Evolutionary conservation across 2,888 invertebrate genomes (phyloP).

Genomic region (Pimpla rufipes): DNA sequence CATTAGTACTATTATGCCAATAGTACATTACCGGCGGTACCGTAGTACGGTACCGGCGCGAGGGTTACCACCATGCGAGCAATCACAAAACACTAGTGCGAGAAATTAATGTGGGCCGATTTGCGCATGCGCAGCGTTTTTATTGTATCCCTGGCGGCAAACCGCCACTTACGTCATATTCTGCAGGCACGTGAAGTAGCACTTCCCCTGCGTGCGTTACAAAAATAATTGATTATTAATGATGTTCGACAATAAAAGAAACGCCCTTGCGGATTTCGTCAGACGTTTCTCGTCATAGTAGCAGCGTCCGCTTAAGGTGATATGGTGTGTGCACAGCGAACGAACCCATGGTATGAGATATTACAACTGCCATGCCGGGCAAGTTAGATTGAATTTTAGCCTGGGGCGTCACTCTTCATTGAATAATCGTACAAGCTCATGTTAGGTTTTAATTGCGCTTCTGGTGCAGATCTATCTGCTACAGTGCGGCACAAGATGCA

Average conservation of each 20-base stretch:
- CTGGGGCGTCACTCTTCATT: conserved; percentile 64
- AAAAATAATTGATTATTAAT: not conserved
- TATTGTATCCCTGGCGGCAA: too few relatives aligned
- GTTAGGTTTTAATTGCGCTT: conserved; percentile 65
- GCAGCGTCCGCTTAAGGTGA: conserved; percentile 16
- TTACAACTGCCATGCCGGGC: conserved; percentile 57
- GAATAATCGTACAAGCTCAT: conserved; percentile 64
- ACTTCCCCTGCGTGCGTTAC: too few relatives aligned
- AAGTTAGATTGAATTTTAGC: conserved; percentile 65
- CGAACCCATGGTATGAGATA: conserved; percentile 39
- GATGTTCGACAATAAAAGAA: not conserved
- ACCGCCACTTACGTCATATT: too few relatives aligned
- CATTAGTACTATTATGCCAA: too few relatives aligned
- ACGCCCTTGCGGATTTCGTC: conserved; percentile 3
- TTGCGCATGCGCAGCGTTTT: too few relatives aligned
- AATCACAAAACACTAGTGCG: too few relatives aligned
- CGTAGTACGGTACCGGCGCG: too few relatives aligned
- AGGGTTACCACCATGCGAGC: too few relatives aligned
- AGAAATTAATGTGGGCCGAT: too few relatives aligned
- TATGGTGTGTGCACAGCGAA: not conserved
- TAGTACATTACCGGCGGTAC: too few relatives aligned
- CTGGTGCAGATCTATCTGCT: conserved; percentile 9
- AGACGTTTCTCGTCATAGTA: conserved; percentile 27
- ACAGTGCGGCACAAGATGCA: conserved; percentile 17
- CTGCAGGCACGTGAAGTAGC: too few relatives aligned